Conservation (phyloP, 2,797 vertebrate species). For the Nothura maculosa region DNA sequence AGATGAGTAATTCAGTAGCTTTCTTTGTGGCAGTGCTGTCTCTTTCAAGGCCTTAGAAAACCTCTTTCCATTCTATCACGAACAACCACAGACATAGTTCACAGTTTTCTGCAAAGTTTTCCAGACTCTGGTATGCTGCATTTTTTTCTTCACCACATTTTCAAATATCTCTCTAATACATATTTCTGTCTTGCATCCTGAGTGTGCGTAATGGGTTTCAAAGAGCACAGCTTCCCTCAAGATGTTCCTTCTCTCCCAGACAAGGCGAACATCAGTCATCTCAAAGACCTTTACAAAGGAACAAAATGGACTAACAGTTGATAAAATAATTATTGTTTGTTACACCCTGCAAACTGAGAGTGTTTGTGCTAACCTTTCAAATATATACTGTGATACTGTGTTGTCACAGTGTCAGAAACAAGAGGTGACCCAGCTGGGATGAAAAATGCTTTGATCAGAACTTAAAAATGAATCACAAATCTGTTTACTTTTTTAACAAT, state of each 20-base stretch:
- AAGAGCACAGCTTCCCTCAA: neutral
- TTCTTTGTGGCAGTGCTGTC: neutral
- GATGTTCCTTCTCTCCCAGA: neutral
- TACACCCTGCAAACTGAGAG: neutral
- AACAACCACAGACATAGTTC: accelerated
- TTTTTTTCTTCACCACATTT: neutral
- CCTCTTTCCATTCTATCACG: neutral
- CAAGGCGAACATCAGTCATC: neutral
- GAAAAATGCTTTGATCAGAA: neutral
- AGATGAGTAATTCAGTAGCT: neutral
- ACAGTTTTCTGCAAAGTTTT: neutral
- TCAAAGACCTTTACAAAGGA: neutral
- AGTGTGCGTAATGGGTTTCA: neutral
- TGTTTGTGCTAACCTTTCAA: neutral
- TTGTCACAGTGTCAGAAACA: neutral
- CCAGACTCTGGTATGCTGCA: neutral
- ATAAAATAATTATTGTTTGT: neutral
- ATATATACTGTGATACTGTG: neutral
- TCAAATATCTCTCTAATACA: neutral
- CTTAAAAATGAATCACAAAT: slow-evolving; percentile 16
- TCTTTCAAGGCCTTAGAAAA: neutral
- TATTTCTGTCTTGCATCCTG: neutral
- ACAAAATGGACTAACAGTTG: neutral
- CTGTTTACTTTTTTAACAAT: slow-evolving; percentile 32
- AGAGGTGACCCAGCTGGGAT: neutral